Percentiles rank a stretch among this genome's conserved stretches.
These are phyloP conservation scores for Drosophila nigricruria DNA, from an alignment of 2,888 invertebrate genomes.

Conservation along the genomic window DNA sequence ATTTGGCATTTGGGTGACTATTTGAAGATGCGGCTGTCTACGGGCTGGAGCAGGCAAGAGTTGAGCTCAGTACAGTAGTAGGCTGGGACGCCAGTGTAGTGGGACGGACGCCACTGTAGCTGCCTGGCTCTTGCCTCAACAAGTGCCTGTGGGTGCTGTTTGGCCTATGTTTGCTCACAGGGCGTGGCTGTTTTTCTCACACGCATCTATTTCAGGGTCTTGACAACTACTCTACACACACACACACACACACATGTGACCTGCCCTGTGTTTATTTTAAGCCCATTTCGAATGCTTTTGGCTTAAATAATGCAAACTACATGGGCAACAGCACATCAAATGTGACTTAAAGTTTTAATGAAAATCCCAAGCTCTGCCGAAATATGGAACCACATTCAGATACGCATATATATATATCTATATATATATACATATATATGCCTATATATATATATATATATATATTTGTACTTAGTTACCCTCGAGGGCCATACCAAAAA, in stretches of 20 bases:
- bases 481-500: slow-evolving; percentile 40
- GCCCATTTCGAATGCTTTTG: slow-evolving; percentile 44
- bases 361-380: slow-evolving; percentile 55
- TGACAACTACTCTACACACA: slow-evolving; percentile 16
- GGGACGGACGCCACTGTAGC: slow-evolving; percentile 14
- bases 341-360: slow-evolving; percentile 80
- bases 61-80: background rate
- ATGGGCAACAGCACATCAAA: slow-evolving; percentile 60
- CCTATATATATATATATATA: background rate
- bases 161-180: slow-evolving; percentile 35
- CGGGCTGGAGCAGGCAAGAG: background rate
- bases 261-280: slow-evolving; percentile 37
- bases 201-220: slow-evolving; percentile 51
- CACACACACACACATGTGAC: background rate
- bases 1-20: slow-evolving; percentile 14
- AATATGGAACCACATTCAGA: slow-evolving; percentile 29
- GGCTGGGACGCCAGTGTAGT: slow-evolving; percentile 15
- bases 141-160: slow-evolving; percentile 31
- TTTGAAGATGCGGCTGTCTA: background rate
- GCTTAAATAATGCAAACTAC: slow-evolving; percentile 75
- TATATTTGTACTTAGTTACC: slow-evolving; percentile 13
- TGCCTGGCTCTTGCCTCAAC: slow-evolving; percentile 17
- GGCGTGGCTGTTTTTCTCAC: slow-evolving; percentile 26
- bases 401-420: slow-evolving; percentile 2
- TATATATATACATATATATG: background rate